A percentile compares a stretch with the other conserved stretches of the same genome.
Conservation (phyloP, 2,888 invertebrate genomes). For the Beris morrisii region DNA sequence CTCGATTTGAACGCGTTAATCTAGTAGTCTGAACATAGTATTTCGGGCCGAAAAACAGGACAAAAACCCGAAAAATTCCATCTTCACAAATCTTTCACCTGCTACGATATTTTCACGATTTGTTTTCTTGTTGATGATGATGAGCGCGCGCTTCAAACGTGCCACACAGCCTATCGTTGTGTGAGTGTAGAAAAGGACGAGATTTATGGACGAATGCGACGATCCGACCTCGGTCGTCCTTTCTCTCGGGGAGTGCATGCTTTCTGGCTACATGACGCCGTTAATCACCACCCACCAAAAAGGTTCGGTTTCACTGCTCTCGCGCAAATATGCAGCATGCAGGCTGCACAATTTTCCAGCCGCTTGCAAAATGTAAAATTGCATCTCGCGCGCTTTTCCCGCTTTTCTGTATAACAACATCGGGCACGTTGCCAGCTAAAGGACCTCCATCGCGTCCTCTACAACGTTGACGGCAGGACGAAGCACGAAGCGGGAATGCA, state of each 20-base stretch:
- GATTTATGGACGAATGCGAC: constrained; percentile 14
- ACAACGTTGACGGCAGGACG: too few relatives aligned
- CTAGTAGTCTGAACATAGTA: too few relatives aligned
- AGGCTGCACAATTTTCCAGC: constrained; percentile 1
- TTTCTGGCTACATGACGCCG: background rate
- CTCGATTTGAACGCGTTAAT: too few relatives aligned
- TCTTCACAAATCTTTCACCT: too few relatives aligned
- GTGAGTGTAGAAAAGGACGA: constrained; percentile 2
- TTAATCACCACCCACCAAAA: constrained; percentile 23
- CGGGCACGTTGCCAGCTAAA: constrained; percentile 5
- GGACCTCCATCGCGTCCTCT: background rate
- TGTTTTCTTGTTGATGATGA: background rate
- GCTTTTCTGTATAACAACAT: constrained; percentile 8
- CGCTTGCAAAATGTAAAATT: constrained; percentile 20
- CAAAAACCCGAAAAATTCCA: too few relatives aligned
- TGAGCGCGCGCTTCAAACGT: background rate
- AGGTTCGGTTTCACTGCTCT: constrained; percentile 20
- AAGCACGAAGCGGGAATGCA: too few relatives aligned
- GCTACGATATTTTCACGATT: background rate
- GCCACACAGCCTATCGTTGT: background rate
- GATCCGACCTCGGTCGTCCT: constrained; percentile 10
- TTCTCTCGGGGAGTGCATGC: constrained; percentile 7
- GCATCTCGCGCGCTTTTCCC: constrained; percentile 22
- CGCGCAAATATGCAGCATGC: background rate
- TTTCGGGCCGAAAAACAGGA: too few relatives aligned